phyloP scores from a whole-genome alignment of 2,888 invertebrate species.

The Ferdinandea cuprea region DNA sequence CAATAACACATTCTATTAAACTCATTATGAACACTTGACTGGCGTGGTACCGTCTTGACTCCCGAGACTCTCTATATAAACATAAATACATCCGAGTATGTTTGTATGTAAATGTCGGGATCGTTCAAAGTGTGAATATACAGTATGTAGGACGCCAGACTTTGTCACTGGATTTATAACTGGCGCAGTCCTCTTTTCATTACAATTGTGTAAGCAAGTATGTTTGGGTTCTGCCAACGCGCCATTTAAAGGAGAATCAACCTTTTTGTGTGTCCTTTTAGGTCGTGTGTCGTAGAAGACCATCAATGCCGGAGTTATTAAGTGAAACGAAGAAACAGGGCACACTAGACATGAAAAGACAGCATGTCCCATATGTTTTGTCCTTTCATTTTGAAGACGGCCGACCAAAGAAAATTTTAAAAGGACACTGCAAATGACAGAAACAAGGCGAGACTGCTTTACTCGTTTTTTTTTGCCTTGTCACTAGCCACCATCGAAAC shows the following conservation, averaged over 20 bases:
- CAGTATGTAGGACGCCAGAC: conserved; percentile 57
- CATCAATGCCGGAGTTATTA: conserved; percentile 68
- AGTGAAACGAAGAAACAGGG: conserved; percentile 52
- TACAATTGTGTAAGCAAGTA: conserved; percentile 32
- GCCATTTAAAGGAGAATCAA: conserved; percentile 34
- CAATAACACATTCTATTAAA: conserved; percentile 82
- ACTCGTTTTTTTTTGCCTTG: neutral
- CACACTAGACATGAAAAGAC: conserved; percentile 44
- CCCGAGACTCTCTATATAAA: conserved; percentile 7
- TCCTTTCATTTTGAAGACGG: conserved; percentile 33
- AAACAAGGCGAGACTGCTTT: conserved; percentile 30
- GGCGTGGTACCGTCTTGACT: conserved; percentile 37
- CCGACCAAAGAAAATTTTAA: conserved; percentile 1
- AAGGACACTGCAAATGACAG: conserved; percentile 50
- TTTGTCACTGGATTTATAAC: conserved; percentile 66
- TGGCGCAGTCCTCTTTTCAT: conserved; percentile 62
- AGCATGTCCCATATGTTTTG: conserved; percentile 62
- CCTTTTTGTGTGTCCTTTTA: conserved; percentile 51
- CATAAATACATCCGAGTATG: too few species aligned
- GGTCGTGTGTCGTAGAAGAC: conserved; percentile 48
- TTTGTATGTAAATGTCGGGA: too few species aligned
- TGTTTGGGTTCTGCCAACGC: conserved; percentile 14
- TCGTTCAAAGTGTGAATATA: conserved; percentile 48
- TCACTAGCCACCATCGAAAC: neutral
- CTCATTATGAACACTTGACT: conserved; percentile 81